These are phyloP conservation scores for Chloebia gouldiae DNA, from an alignment of 2,113 vertebrate species.

Conservation along the genomic window DNA sequence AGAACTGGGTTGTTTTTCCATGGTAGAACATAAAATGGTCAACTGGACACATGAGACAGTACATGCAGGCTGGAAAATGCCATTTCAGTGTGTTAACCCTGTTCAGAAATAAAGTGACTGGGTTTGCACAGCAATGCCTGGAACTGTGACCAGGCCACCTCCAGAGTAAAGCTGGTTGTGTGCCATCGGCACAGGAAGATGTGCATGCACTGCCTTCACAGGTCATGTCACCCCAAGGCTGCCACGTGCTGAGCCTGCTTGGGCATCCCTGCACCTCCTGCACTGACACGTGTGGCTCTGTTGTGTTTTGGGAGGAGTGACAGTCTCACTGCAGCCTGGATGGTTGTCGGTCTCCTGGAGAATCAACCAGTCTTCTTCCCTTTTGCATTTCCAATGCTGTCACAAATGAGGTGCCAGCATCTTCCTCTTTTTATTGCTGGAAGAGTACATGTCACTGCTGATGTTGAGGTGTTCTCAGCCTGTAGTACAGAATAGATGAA, in stretches of 20 bases:
- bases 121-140: not conserved
- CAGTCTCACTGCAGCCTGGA: not conserved
- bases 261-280: not conserved
- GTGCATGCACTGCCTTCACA: not conserved
- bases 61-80: not conserved
- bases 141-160: not conserved
- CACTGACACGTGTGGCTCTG: not conserved
- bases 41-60: not conserved
- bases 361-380: not conserved
- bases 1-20: not conserved
- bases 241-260: not conserved
- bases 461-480: not conserved
- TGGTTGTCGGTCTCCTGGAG: not conserved
- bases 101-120: not conserved
- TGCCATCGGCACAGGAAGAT: not conserved
- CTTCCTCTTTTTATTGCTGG: not conserved
- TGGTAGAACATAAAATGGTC: not conserved
- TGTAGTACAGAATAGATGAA: not conserved
- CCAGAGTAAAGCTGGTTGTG: not conserved
- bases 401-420: not conserved
- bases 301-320: not conserved
- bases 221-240: not conserved
- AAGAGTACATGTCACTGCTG: not conserved
- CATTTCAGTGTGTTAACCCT: not conserved
- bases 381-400: not conserved